Base-by-base conservation (phyloP, 2,797 vertebrate species). In the Glossophaga mutica region DNA sequence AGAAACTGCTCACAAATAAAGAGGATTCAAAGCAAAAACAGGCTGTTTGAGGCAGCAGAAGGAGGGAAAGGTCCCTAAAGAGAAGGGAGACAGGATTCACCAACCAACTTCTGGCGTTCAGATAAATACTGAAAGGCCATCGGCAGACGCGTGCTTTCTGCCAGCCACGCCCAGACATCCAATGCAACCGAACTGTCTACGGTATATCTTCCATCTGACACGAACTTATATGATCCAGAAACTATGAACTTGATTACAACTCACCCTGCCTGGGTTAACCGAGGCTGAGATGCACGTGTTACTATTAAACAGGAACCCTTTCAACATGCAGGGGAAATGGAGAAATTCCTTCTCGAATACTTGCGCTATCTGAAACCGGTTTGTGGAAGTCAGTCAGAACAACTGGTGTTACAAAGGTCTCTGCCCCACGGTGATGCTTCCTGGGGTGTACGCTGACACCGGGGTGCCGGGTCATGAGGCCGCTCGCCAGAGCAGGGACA, bases 301-400 rank as follows among this genome's bases (percentile, higher is more conserved):
- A 91, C 87, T 76, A 26, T 73, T 96, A 95, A 96, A 90, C 11
- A 74, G 50, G 32, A 52, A 82, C 84, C 37, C 67, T 68, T 95
- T 39, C 32, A 68, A 74, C 29, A 88, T 52, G 65, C 57, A 52
- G 88, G 65, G 50, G n/a, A 34, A 89, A 96, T 6, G 24, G 70
- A 62, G 88, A 84, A 83, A 77, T 29, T 18, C 22, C 74, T 88
- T 71, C 52, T 84, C 52, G 90, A 67, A 37, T 39, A 29, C 70
- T 32, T 91, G 34, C 44, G 59, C 48, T 42, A 14, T 83, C 39
- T n/a, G 46, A 92, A 90, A 90, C 55, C 26, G 34, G 15, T 76
- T 32, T 74, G 39, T 67, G 37, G 65, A 87, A 74, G 83, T 11
- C 90, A 46, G 44, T 83, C 39, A 59, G 52, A 82, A 22, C 12